Conservation (phyloP, 1,140 invertebrate species). For the Drosophila tristis region DNA sequence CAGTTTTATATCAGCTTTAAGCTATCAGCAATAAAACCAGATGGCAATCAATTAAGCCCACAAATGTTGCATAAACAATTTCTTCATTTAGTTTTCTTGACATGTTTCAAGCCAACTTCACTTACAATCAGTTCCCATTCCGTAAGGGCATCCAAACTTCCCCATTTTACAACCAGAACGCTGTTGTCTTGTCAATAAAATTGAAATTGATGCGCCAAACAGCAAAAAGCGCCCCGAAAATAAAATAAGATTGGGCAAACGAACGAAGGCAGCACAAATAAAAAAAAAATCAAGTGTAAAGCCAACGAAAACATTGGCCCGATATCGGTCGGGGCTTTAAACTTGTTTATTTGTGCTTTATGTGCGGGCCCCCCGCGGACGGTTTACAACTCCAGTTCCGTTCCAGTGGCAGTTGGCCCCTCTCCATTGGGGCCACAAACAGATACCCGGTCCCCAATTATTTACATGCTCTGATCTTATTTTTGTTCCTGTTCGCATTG, state of each 20-base stretch:
- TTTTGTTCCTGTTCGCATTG: conserved; percentile 39
- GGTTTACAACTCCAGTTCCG: conserved; percentile 20
- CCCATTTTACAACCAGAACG: not conserved
- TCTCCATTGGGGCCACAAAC: too few species aligned
- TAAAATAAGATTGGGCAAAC: conserved; percentile 67
- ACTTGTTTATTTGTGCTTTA: conserved; percentile 79
- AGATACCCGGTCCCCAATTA: conserved; percentile 51
- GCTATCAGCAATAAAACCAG: too few species aligned
- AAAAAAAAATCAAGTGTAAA: conserved; percentile 53
- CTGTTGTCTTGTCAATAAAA: conserved; percentile 73
- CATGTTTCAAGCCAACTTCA: too few species aligned
- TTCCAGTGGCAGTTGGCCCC: too few species aligned
- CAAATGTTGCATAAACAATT: too few species aligned
- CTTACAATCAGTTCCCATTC: not conserved
- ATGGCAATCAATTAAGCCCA: too few species aligned
- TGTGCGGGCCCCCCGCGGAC: conserved; percentile 40
- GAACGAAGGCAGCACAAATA: not conserved
- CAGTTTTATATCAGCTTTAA: conserved; percentile 1
- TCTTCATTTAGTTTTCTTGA: too few species aligned
- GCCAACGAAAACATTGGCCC: conserved; percentile 52
- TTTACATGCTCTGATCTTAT: conserved; percentile 72
- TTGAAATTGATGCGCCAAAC: conserved; percentile 81
- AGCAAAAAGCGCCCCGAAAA: conserved; percentile 66
- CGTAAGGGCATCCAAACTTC: conserved; percentile 47
- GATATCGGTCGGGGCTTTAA: conserved; percentile 61